Base-by-base conservation (phyloP, 1,140 invertebrate genomes). In the Mamestra configurata region DNA sequence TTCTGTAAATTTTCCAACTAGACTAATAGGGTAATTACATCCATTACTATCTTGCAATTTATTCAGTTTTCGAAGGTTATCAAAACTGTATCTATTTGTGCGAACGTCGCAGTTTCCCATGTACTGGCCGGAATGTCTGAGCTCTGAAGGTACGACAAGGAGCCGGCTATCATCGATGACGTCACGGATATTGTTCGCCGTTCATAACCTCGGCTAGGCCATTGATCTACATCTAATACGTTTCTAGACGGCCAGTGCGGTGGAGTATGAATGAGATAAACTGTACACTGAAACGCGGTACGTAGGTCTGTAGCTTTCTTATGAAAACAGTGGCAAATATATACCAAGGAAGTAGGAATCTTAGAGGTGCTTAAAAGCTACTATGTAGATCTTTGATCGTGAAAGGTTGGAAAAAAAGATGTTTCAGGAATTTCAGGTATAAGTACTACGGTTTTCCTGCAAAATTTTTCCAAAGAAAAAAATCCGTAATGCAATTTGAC, bases 151-250 rank as follows among this genome's bases (percentile, higher is more conserved):
- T 37, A 64, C 18, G 24, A 22, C 40, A 46, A 70, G 40, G 37
- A 49, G 7, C 27, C 20, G 11, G 35, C 64, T 68, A 43, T 59
- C 55, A 68, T 24, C 77, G 80, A 61, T 82, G 80, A 82, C 77
- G 77, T 79, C 80, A 81, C 27, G 11, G 72, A 61, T 77, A 70
- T 79, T 40, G 77, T 76, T 68, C 64, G 77, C 61, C 77, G 77
- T 81, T 55, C 57, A 59, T 77, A 82, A 79, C 72, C 80, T 82
- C 80, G 77, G 71, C 49, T 72, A 76, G 80, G 77, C 49, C 80
- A 53, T 82, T 82, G 80, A 82, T 82, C 80, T 82, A 82, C 80
- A 82, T 82, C 80, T 76, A 82, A 82, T 76, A 77, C 76, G 75
- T 75, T 68, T 70, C 66, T 79, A 79, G 73, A 78, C 76, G 43